Percentiles rank a stretch among this genome's conserved stretches.
phyloP scores from a whole-genome alignment of 2,888 invertebrate genomes.

The Helobdella robusta region DNA sequence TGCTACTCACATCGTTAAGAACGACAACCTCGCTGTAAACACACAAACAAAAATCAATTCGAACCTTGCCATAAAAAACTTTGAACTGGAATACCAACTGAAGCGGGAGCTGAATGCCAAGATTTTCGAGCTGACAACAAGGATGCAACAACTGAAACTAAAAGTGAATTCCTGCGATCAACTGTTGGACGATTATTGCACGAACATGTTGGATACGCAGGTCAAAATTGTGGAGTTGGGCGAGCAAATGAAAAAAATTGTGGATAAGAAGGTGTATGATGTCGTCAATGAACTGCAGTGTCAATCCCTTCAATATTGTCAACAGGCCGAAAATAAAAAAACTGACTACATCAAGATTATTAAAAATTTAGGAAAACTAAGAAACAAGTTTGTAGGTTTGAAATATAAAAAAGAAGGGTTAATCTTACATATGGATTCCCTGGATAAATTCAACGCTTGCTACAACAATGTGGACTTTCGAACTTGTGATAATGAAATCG shows the following conservation, averaged over 20 bases:
- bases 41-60: not conserved
- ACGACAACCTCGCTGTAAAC: not conserved
- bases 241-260: not conserved
- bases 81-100: conserved; percentile 13
- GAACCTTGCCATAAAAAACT: not conserved
- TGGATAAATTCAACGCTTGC: too few relatives aligned
- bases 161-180: conserved; percentile 1
- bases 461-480: too few relatives aligned
- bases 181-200: not conserved
- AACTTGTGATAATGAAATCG: too few relatives aligned
- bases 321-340: not conserved
- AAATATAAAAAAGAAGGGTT: too few relatives aligned
- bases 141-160: not conserved
- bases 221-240: not conserved
- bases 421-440: too few relatives aligned
- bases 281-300: not conserved
- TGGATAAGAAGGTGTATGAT: not conserved
- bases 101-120: too few relatives aligned
- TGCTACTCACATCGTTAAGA: not conserved
- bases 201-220: not conserved
- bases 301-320: not conserved
- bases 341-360: not conserved
- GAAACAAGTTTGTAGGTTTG: not conserved
- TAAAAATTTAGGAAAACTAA: not conserved
- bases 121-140: not conserved